phyloP scores from a whole-genome alignment of 2,888 invertebrate species.

The Laspeyria flexula region DNA sequence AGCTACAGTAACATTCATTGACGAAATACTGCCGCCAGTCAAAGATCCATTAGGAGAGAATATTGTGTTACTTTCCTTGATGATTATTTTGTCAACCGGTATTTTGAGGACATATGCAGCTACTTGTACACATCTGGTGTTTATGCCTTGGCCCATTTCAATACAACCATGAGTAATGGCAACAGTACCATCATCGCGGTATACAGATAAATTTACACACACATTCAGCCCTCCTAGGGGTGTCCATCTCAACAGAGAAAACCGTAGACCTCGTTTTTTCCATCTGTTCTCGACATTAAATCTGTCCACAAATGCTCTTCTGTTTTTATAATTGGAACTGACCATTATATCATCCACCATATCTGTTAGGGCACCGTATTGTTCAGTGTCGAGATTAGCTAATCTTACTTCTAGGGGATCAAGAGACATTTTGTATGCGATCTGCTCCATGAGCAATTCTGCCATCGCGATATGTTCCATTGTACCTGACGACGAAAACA shows the following conservation, averaged over 20 bases:
- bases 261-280: constrained; percentile 88
- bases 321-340: constrained; percentile 79
- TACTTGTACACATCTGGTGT: constrained; percentile 91
- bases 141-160: constrained; percentile 92
- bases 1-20: constrained; percentile 68
- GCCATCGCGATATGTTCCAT: constrained; percentile 83
- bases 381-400: constrained; percentile 72
- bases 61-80: constrained; percentile 37
- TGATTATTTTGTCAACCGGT: constrained; percentile 30
- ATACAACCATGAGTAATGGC: constrained; percentile 88
- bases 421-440: constrained; percentile 77
- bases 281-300: constrained; percentile 89
- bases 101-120: constrained; percentile 29
- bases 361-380: constrained; percentile 54
- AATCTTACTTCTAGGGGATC: constrained; percentile 85
- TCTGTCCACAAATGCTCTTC: constrained; percentile 75
- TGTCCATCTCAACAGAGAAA: constrained; percentile 87
- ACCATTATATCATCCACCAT: constrained; percentile 82
- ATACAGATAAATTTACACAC: constrained; percentile 86
- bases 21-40: constrained; percentile 39
- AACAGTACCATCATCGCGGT: constrained; percentile 88
- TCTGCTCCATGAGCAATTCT: constrained; percentile 88
- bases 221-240: constrained; percentile 57
- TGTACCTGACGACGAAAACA: constrained; percentile 52
- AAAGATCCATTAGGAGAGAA: constrained; percentile 29